phyloP scores from a whole-genome alignment of 2,797 vertebrate species.

The Petrocephalus sullivani region DNA sequence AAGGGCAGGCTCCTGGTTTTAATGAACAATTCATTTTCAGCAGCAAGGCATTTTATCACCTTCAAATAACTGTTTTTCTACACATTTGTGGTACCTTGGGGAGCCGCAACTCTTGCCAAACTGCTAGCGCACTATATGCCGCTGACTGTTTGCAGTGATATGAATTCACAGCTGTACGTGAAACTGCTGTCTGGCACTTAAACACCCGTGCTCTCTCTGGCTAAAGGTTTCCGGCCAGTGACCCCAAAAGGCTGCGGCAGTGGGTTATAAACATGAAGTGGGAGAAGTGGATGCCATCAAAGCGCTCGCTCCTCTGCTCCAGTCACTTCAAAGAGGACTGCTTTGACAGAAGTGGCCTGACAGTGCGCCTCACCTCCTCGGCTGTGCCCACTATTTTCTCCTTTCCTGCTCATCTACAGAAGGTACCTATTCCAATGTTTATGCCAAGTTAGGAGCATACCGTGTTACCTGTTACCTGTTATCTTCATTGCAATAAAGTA shows the following conservation, averaged over 20 bases:
- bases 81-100: background rate
- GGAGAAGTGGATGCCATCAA: conserved; percentile 11
- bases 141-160: background rate
- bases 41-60: background rate
- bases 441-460: background rate
- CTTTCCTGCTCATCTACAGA: conserved; percentile 6
- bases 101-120: background rate
- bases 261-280: conserved; percentile 12
- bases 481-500: background rate
- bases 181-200: background rate
- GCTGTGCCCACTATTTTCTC: conserved; percentile 11
- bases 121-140: background rate
- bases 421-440: background rate
- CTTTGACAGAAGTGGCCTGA: conserved; percentile 8
- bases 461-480: background rate
- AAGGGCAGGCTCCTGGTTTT: background rate
- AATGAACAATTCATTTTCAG: background rate
- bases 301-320: conserved; percentile 4
- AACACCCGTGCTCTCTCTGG: background rate
- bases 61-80: background rate
- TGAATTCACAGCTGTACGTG: background rate
- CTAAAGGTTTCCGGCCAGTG: conserved; percentile 9
- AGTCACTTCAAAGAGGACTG: conserved; percentile 10
- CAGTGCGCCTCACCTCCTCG: background rate
- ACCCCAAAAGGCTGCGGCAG: conserved; percentile 7